Percentiles rank a stretch among this genome's conserved stretches.
These are phyloP conservation scores for Diarsia dahlii DNA, from an alignment of 2,888 invertebrate species.

Conservation along the genomic window DNA sequence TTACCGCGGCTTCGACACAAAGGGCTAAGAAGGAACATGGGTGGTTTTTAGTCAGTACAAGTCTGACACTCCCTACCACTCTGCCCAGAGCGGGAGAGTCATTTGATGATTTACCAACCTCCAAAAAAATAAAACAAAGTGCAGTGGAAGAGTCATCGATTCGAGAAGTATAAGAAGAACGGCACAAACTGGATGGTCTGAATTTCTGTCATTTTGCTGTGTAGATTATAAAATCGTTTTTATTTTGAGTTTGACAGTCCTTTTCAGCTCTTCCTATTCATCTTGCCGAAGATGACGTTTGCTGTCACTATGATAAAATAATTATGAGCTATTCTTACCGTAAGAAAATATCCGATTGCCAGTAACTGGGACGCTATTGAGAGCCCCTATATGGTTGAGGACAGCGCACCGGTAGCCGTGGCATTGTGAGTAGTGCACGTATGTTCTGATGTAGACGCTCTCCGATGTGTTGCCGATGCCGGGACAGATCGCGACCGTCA, in stretches of 20 bases:
- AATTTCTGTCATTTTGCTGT: neutral
- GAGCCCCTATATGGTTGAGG: conserved; percentile 97
- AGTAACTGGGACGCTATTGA: conserved; percentile 96
- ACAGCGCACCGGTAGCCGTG: conserved; percentile 98
- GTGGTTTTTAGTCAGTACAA: no score
- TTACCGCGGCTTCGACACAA: no score
- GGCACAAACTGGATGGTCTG: neutral
- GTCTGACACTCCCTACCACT: no score
- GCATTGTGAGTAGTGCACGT: conserved; percentile 97
- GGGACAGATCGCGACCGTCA: conserved; percentile 96
- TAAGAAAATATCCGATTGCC: conserved; percentile 97
- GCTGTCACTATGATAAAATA: neutral
- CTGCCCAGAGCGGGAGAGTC: no score
- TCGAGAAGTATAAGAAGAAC: neutral
- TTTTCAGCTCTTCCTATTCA: neutral
- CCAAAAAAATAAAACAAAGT: no score
- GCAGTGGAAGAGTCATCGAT: neutral
- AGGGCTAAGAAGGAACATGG: no score
- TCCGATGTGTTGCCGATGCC: conserved; percentile 99
- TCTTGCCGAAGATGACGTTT: neutral
- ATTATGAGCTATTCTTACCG: conserved; percentile 90
- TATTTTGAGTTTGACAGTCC: neutral
- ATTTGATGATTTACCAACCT: no score
- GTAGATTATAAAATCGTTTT: neutral
- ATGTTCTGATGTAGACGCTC: conserved; percentile 97